These are phyloP conservation scores for Brenthis daphne DNA, from an alignment of 2,888 invertebrate genomes.

Conservation along the genomic window DNA sequence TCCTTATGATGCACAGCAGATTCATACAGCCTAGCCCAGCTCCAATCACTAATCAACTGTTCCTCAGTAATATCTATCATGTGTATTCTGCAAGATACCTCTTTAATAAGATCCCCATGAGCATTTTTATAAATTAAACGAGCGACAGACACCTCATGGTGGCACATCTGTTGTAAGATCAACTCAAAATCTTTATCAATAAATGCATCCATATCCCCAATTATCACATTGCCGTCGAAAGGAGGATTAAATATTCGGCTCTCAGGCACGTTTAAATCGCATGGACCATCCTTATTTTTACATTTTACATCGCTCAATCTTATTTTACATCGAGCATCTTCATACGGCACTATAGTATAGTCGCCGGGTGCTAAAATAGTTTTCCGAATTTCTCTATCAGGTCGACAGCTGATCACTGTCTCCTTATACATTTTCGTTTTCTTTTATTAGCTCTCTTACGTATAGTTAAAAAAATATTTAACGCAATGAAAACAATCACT, in stretches of 20 bases:
- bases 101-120: conserved; percentile 52
- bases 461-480: background rate
- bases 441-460: background rate
- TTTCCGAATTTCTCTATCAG: conserved; percentile 68
- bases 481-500: background rate
- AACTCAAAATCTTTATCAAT: conserved; percentile 80
- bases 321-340: conserved; percentile 71
- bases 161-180: conserved; percentile 78
- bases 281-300: conserved; percentile 51
- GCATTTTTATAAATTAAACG: conserved; percentile 61
- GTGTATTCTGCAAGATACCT: conserved; percentile 69
- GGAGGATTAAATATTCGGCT: conserved; percentile 60
- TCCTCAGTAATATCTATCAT: conserved; percentile 68
- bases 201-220: conserved; percentile 74
- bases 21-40: conserved; percentile 77
- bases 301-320: conserved; percentile 59
- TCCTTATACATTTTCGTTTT: conserved; percentile 54
- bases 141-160: conserved; percentile 69
- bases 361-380: conserved; percentile 66
- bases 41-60: conserved; percentile 81
- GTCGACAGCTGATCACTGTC: conserved; percentile 55
- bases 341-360: conserved; percentile 67
- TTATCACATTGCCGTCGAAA: conserved; percentile 71
- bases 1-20: conserved; percentile 79
- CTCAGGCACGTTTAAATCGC: conserved; percentile 56